Evolutionary conservation across 2,888 invertebrate genomes (phyloP).

Genomic region (Danaus chrysippus): DNA sequence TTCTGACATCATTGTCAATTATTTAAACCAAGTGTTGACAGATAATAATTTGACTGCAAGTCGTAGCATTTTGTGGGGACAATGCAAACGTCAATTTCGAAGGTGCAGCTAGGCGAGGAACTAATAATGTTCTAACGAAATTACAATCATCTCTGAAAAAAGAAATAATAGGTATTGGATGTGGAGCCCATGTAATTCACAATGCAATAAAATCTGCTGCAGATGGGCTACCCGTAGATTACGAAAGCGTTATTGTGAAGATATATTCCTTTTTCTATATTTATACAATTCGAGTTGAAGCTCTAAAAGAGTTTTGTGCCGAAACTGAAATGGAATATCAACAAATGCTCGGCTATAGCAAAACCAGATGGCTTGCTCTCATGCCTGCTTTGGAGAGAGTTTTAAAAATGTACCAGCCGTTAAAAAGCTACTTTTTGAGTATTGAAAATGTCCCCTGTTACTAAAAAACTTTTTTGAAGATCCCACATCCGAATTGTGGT

Average conservation of each 20-base stretch:
- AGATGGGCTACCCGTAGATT: slow-evolving; percentile 34
- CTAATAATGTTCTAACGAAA: slow-evolving; percentile 32
- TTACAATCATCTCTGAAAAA: slow-evolving; percentile 30
- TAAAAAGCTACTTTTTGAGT: slow-evolving; percentile 42
- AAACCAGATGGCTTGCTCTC: slow-evolving; percentile 35
- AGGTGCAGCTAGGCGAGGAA: slow-evolving; percentile 31
- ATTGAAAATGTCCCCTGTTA: slow-evolving; percentile 38
- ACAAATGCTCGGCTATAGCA: slow-evolving; percentile 36
- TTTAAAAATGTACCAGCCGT: slow-evolving; percentile 42
- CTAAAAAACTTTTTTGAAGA: slow-evolving; percentile 39
- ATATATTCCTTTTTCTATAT: slow-evolving; percentile 36
- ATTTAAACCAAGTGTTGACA: slow-evolving; percentile 38
- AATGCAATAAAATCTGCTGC: slow-evolving; percentile 37
- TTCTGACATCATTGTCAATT: slow-evolving; percentile 36
- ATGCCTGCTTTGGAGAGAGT: slow-evolving; percentile 32
- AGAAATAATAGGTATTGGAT: slow-evolving; percentile 33
- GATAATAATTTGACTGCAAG: slow-evolving; percentile 37
- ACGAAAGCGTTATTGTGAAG: slow-evolving; percentile 34
- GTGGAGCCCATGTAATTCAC: slow-evolving; percentile 37
- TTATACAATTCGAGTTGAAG: slow-evolving; percentile 35
- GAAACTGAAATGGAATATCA: slow-evolving; percentile 33
- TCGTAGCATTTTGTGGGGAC: slow-evolving; percentile 38
- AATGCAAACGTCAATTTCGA: slow-evolving; percentile 36
- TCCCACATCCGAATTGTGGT: slow-evolving; percentile 40
- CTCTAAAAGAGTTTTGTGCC: slow-evolving; percentile 34